Evolutionary conservation across 2,797 vertebrate genomes (phyloP).

Genomic region (Coregonus sp.): DNA sequence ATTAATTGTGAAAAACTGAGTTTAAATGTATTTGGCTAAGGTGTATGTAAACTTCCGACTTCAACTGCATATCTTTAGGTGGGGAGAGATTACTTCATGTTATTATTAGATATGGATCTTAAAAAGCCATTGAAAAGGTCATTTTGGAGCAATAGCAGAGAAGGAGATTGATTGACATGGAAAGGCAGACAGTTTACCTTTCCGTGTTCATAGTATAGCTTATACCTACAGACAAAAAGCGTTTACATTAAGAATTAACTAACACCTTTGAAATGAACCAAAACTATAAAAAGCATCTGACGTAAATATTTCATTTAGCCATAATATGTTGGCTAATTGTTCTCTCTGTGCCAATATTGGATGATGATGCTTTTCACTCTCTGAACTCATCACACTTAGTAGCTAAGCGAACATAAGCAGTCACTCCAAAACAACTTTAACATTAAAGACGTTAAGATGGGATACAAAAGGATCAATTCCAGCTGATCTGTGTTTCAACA

Average conservation of each 20-base stretch:
- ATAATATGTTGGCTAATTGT: background rate
- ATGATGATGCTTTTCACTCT: slow-evolving; percentile 1
- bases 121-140: background rate
- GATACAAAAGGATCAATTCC: background rate
- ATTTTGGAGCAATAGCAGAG: background rate
- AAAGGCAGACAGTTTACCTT: background rate
- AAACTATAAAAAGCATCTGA: background rate
- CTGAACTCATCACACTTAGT: slow-evolving; percentile 14
- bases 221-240: background rate
- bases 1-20: too few relatives aligned
- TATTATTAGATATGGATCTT: too few relatives aligned
- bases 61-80: background rate
- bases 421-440: slow-evolving; percentile 8
- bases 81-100: too few relatives aligned
- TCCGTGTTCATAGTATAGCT: background rate
- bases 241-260: background rate
- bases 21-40: too few relatives aligned
- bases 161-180: background rate
- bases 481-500: background rate
- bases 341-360: slow-evolving; percentile 13
- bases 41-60: too few relatives aligned
- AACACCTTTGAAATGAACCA: background rate
- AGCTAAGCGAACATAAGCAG: slow-evolving; percentile 14
- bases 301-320: background rate
- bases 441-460: background rate